Conservation (phyloP, 2,888 invertebrate species). For the Pegoplata infirma region DNA sequence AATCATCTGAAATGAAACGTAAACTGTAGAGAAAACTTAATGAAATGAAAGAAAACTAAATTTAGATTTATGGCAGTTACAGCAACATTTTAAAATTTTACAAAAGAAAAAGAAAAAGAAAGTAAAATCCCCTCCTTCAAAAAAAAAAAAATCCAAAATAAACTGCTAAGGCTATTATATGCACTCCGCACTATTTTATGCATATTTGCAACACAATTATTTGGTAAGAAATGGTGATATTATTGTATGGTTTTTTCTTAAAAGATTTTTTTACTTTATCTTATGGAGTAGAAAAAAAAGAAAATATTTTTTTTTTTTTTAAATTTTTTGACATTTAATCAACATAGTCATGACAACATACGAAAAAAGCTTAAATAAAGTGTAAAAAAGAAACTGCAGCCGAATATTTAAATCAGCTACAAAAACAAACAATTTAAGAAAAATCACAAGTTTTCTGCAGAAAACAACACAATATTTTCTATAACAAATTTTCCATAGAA, state of each 20-base stretch:
- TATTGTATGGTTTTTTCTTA: constrained; percentile 11
- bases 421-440: too few relatives aligned
- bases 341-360: constrained; percentile 39
- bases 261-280: not conserved
- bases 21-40: constrained; percentile 47
- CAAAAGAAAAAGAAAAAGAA: not conserved
- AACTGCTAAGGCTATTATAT: constrained; percentile 55
- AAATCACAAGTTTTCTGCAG: too few relatives aligned
- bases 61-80: constrained; percentile 62
- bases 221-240: constrained; percentile 38
- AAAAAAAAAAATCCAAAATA: constrained; percentile 2
- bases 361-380: not conserved
- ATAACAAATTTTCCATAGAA: too few relatives aligned
- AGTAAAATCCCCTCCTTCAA: too few relatives aligned
- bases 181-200: constrained; percentile 35
- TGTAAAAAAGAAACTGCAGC: not conserved
- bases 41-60: constrained; percentile 62
- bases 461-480: too few relatives aligned
- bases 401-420: too few relatives aligned
- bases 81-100: constrained; percentile 8
- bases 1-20: constrained; percentile 48
- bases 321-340: constrained; percentile 58
- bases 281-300: too few relatives aligned
- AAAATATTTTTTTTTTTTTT: not conserved
- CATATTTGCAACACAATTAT: constrained; percentile 4